Conservation (phyloP, 2,113 vertebrate genomes). For the Cichladusa arquata region DNA sequence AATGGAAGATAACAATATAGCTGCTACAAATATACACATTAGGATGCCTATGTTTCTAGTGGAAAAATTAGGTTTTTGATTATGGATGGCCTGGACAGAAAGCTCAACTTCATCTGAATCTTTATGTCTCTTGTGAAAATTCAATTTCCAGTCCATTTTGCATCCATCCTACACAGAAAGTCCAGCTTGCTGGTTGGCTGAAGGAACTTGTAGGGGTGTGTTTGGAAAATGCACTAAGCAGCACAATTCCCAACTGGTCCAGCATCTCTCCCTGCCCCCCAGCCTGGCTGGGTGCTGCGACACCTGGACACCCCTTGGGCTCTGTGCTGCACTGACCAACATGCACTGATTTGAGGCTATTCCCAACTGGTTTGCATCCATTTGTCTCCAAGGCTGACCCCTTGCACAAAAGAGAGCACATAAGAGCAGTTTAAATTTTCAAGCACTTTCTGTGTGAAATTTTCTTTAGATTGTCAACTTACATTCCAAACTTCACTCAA, state of each 20-base stretch:
- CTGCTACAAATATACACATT: background rate
- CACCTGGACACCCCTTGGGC: background rate
- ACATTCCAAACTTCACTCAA: background rate
- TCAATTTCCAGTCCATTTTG: background rate
- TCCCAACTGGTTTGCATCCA: background rate
- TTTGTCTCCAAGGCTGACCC: background rate
- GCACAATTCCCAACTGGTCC: background rate
- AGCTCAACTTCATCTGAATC: background rate
- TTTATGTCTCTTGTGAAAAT: background rate
- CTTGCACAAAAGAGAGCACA: background rate
- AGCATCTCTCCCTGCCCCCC: background rate
- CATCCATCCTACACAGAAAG: background rate
- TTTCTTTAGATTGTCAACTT: background rate
- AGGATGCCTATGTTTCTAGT: background rate
- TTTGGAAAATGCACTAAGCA: background rate
- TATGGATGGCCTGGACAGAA: background rate
- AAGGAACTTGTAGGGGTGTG: background rate
- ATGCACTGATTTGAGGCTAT: background rate
- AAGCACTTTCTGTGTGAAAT: background rate
- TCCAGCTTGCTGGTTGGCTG: background rate
- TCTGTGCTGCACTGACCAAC: background rate
- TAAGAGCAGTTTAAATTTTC: background rate
- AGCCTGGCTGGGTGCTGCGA: background rate
- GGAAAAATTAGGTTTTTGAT: background rate
- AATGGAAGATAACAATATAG: background rate